Conservation (phyloP, 2,797 vertebrate species). For the Falco biarmicus region DNA sequence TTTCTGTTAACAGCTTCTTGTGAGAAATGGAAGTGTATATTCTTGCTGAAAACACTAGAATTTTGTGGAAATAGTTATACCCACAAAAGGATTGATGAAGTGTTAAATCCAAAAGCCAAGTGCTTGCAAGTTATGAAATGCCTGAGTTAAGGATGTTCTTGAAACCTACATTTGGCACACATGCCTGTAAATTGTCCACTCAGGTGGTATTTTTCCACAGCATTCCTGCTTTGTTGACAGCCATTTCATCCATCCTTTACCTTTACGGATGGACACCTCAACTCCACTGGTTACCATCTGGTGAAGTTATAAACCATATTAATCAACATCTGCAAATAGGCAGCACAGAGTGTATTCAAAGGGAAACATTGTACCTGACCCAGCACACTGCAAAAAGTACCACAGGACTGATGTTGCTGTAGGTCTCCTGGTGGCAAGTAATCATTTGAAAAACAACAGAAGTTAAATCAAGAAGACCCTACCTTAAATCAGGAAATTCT, state of each 20-base stretch:
- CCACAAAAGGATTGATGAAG: not conserved
- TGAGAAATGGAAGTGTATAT: not conserved
- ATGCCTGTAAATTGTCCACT: not conserved
- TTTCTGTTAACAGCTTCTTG: not conserved
- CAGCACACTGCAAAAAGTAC: not conserved
- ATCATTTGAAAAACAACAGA: not conserved
- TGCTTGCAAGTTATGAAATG: not conserved
- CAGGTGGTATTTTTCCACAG: not conserved
- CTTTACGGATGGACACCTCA: not conserved
- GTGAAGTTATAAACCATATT: not conserved
- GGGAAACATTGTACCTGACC: not conserved
- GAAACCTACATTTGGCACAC: not conserved
- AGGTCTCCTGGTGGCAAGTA: not conserved
- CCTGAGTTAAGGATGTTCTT: not conserved
- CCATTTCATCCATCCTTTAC: not conserved
- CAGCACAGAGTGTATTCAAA: not conserved
- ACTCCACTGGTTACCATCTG: not conserved
- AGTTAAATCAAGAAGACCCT: not conserved
- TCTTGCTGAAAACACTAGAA: not conserved
- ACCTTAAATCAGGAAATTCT: constrained; percentile 61
- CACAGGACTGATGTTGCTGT: not conserved
- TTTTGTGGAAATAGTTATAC: not conserved
- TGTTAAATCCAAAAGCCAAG: not conserved
- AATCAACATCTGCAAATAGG: not conserved
- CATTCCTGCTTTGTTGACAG: not conserved